Conservation (phyloP, 2,113 vertebrate genomes). For the Apeltes quadracus region DNA sequence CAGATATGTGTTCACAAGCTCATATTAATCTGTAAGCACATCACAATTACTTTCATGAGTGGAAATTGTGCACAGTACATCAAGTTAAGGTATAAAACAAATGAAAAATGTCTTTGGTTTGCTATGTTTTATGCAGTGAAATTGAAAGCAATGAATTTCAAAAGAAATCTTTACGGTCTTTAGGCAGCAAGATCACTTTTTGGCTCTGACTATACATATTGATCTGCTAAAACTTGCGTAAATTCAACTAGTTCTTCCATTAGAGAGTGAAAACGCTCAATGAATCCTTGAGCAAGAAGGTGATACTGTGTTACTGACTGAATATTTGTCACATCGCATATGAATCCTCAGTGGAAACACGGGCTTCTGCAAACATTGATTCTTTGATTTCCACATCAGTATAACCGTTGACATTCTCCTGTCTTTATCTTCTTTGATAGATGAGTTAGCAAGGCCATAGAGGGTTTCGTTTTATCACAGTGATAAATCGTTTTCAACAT, state of each 20-base stretch:
- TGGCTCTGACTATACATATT: not conserved
- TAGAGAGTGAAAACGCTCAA: not conserved
- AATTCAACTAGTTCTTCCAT: constrained; percentile 12
- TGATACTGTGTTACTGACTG: constrained; percentile 4
- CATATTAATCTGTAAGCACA: not conserved
- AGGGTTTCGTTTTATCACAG: constrained; percentile 49
- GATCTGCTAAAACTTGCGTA: not conserved
- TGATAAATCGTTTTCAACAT: constrained; percentile 11
- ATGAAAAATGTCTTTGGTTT: not conserved
- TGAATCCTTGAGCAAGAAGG: constrained; percentile 7
- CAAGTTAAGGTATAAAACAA: not conserved
- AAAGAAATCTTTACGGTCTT: not conserved
- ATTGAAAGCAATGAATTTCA: not conserved
- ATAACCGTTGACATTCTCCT: not conserved
- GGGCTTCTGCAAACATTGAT: not conserved
- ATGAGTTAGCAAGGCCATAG: constrained; percentile 49
- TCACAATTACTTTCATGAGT: not conserved
- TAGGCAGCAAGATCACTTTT: not conserved
- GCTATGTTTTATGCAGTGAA: constrained; percentile 13
- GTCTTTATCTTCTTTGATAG: constrained; percentile 3
- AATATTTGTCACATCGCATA: not conserved
- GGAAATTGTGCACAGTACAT: constrained; percentile 4
- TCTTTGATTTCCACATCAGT: constrained; percentile 9
- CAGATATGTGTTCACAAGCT: not conserved
- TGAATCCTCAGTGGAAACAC: not conserved